phyloP scores from a whole-genome alignment of 2,797 vertebrate genomes.

The Steatocranus sp. region DNA sequence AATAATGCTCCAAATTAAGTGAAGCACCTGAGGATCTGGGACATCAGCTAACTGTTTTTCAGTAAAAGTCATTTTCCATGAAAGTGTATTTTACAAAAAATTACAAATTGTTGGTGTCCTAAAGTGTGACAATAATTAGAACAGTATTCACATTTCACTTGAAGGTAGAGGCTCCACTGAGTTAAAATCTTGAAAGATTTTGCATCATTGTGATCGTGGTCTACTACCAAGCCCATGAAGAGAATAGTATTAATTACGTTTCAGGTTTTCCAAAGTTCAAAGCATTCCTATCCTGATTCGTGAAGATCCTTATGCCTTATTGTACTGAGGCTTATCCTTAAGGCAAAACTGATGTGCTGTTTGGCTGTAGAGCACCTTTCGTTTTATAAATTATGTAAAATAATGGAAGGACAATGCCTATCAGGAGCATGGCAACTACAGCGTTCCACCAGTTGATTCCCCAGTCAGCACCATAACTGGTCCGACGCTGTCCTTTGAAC shows the following conservation, averaged over 20 bases:
- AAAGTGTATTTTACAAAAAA: neutral
- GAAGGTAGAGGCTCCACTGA: neutral
- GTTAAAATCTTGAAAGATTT: neutral
- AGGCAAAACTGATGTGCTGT: slow-evolving; percentile 27
- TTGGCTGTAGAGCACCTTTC: slow-evolving; percentile 47
- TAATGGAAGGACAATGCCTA: slow-evolving; percentile 87
- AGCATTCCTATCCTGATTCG: slow-evolving; percentile 13
- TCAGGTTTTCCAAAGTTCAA: neutral
- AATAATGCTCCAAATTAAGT: neutral
- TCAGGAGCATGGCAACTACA: slow-evolving; percentile 87
- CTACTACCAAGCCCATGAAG: neutral
- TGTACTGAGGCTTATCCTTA: neutral
- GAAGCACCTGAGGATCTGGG: neutral
- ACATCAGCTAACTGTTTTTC: neutral
- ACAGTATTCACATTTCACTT: neutral
- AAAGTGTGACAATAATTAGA: neutral
- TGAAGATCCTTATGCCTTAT: neutral
- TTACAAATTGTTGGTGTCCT: neutral
- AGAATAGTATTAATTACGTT: neutral
- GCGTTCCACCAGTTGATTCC: slow-evolving; percentile 97
- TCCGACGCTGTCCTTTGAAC: slow-evolving; percentile 9
- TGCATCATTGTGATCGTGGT: neutral
- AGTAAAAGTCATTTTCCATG: neutral
- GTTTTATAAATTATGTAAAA: slow-evolving; percentile 94
- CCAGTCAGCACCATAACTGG: slow-evolving; percentile 78